Conservation (phyloP, 2,888 invertebrate species). For the Diarsia mendica region DNA sequence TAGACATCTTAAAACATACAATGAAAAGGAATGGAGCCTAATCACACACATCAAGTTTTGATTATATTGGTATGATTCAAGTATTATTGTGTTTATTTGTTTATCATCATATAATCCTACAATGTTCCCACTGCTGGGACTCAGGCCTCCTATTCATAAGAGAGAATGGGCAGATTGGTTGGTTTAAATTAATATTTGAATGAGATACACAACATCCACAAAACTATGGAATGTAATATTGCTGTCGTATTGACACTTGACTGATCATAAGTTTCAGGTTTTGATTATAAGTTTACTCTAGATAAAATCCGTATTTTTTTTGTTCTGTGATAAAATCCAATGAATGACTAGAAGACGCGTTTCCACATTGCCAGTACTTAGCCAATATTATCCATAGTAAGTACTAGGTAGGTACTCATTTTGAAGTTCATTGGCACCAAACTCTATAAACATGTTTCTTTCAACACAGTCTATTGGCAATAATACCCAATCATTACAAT, state of each 20-base stretch:
- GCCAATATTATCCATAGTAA: background rate
- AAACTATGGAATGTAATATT: background rate
- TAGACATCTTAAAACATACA: background rate
- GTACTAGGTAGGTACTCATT: background rate
- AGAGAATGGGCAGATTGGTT: too few species aligned
- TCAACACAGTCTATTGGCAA: background rate
- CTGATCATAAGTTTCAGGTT: background rate
- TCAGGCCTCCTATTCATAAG: too few species aligned
- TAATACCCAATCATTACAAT: conserved; percentile 5
- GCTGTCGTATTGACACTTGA: background rate
- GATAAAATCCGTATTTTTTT: too few species aligned
- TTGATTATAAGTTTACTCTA: too few species aligned
- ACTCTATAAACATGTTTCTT: conserved; percentile 23
- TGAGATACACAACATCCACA: background rate
- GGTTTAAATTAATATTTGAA: background rate
- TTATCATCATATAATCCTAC: too few species aligned
- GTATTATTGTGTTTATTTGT: background rate
- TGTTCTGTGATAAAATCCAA: too few species aligned
- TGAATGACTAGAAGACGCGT: background rate
- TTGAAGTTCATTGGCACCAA: conserved; percentile 41
- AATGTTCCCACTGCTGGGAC: too few species aligned
- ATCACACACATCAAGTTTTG: background rate
- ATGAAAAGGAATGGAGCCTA: background rate
- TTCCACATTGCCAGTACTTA: background rate
- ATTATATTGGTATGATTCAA: background rate